Evolutionary conservation across 2,797 vertebrate genomes (phyloP).

Genomic region (Staurois parvus): DNA sequence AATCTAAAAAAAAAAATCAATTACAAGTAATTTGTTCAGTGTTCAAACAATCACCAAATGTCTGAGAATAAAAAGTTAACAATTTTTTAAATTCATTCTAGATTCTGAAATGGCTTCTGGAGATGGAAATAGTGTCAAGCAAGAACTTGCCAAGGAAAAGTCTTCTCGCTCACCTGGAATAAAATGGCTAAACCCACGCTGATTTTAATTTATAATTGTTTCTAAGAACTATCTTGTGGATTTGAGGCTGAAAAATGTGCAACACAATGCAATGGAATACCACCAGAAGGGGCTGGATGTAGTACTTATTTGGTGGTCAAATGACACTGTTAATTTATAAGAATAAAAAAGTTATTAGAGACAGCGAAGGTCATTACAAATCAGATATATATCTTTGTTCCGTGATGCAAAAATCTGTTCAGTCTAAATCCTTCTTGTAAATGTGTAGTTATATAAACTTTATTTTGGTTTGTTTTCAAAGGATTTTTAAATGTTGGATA

Average conservation of each 20-base stretch:
- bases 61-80: not conserved
- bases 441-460: constrained; percentile 67
- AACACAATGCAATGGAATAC: constrained; percentile 66
- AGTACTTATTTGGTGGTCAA: constrained; percentile 51
- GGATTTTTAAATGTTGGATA: constrained; percentile 24
- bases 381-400: constrained; percentile 68
- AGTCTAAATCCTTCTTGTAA: constrained; percentile 65
- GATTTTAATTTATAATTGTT: constrained; percentile 70
- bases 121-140: constrained; percentile 80
- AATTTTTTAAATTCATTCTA: constrained; percentile 65
- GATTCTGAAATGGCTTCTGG: constrained; percentile 88
- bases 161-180: constrained; percentile 71
- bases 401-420: constrained; percentile 64
- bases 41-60: not conserved
- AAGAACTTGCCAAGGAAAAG: constrained; percentile 77
- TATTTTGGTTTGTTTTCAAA: constrained; percentile 52
- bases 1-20: too few species aligned
- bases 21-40: too few species aligned
- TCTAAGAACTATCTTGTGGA: constrained; percentile 61
- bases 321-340: constrained; percentile 65
- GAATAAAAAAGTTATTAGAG: constrained; percentile 65
- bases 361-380: constrained; percentile 68
- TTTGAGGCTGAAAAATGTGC: constrained; percentile 60
- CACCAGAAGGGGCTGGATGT: constrained; percentile 67
- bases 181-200: constrained; percentile 91